phyloP scores from a whole-genome alignment of 1,140 invertebrate genomes.

The Papilio glaucus region DNA sequence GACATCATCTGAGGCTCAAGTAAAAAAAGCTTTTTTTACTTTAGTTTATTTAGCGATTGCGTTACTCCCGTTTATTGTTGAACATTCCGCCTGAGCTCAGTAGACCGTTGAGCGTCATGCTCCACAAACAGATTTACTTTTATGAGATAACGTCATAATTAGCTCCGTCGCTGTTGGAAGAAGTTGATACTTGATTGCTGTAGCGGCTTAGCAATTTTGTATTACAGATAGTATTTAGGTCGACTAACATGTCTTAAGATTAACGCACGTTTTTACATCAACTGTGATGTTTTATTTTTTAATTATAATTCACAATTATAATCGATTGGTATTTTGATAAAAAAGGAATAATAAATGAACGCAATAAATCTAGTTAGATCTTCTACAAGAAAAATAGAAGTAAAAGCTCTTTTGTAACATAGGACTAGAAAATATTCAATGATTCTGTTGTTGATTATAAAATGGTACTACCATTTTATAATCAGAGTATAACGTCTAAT shows the following conservation, averaged over 20 bases:
- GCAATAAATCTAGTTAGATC: too few relatives aligned
- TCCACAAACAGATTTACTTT: slow-evolving; percentile 41
- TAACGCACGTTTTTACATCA: neutral
- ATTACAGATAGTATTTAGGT: slow-evolving; percentile 3
- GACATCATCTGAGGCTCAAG: neutral
- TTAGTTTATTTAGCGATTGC: slow-evolving; percentile 17
- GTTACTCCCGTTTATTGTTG: slow-evolving; percentile 38
- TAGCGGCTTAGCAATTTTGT: slow-evolving; percentile 26
- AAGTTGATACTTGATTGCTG: slow-evolving; percentile 16
- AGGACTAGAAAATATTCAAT: too few relatives aligned
- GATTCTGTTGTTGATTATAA: too few relatives aligned
- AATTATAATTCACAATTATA: neutral
- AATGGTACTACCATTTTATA: too few relatives aligned
- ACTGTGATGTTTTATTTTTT: neutral
- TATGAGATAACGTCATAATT: slow-evolving; percentile 38
- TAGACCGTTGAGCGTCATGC: slow-evolving; percentile 50
- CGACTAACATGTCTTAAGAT: slow-evolving; percentile 17
- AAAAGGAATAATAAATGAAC: too few relatives aligned
- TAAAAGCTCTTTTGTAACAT: too few relatives aligned
- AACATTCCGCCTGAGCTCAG: slow-evolving; percentile 37
- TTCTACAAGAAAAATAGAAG: too few relatives aligned
- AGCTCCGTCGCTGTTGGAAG: neutral
- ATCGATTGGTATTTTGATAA: too few relatives aligned
- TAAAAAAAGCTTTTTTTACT: neutral
- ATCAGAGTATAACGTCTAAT: too few relatives aligned